Conservation (phyloP, 2,888 invertebrate genomes). For the Ochropleura plecta region DNA sequence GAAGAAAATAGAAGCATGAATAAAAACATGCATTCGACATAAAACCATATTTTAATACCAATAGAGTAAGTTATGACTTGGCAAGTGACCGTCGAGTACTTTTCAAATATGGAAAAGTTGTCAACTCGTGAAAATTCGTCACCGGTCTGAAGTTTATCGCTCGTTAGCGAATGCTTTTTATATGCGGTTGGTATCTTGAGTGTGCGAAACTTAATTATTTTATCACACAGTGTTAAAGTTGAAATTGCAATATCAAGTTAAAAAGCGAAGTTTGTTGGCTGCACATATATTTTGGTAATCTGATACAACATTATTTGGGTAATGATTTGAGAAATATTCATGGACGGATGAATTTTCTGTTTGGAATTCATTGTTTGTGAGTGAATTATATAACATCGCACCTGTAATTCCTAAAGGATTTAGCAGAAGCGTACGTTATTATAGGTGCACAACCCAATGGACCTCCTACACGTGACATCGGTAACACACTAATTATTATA, state of each 20-base stretch:
- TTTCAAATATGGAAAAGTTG: conserved; percentile 74
- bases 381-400: not conserved
- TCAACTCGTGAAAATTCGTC: conserved; percentile 71
- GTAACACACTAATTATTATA: not conserved
- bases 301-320: conserved; percentile 68
- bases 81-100: conserved; percentile 52
- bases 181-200: conserved; percentile 19
- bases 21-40: conserved; percentile 53
- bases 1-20: conserved; percentile 52
- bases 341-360: conserved; percentile 52
- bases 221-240: conserved; percentile 6
- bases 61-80: conserved; percentile 54
- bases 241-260: conserved; percentile 27
- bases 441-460: not conserved
- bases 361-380: conserved; percentile 36
- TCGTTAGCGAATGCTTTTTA: conserved; percentile 69
- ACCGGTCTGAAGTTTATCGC: conserved; percentile 69
- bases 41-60: conserved; percentile 57
- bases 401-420: not conserved
- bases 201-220: conserved; percentile 2
- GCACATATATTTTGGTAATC: conserved; percentile 44
- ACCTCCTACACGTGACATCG: not conserved
- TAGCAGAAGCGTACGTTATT: not conserved
- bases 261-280: not conserved
- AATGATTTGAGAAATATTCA: conserved; percentile 77